phyloP scores from a whole-genome alignment of 2,113 vertebrate genomes.

The Sialia sialis region DNA sequence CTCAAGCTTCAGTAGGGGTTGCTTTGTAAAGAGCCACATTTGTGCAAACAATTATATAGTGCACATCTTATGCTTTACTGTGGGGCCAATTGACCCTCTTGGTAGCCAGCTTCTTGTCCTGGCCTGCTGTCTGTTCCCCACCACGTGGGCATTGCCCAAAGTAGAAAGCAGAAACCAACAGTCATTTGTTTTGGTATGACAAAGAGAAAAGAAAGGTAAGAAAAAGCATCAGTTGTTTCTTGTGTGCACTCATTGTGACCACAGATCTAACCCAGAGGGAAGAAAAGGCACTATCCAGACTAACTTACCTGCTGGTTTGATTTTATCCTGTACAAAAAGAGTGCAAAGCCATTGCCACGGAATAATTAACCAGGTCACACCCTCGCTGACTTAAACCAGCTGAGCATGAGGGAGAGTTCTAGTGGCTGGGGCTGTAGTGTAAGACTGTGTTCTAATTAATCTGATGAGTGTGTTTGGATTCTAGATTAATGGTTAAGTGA shows the following conservation, averaged over 20 bases:
- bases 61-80: neutral
- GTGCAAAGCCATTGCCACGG: neutral
- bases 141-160: fast-evolving
- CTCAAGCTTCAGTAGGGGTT: neutral
- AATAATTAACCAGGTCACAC: neutral
- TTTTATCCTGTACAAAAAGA: neutral
- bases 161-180: neutral
- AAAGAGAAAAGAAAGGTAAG: neutral
- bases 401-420: neutral
- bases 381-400: neutral
- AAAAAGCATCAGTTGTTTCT: neutral
- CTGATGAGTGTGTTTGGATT: neutral
- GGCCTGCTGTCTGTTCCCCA: neutral
- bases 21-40: neutral
- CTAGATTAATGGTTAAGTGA: neutral
- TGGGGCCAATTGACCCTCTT: fast-evolving
- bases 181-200: neutral
- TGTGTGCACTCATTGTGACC: neutral
- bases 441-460: neutral
- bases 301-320: neutral
- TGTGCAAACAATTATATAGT: neutral
- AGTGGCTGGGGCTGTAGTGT: neutral
- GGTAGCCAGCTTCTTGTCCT: neutral
- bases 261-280: neutral
- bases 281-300: neutral